phyloP scores from a whole-genome alignment of 2,888 invertebrate species.

The Drosophila demipolita region DNA sequence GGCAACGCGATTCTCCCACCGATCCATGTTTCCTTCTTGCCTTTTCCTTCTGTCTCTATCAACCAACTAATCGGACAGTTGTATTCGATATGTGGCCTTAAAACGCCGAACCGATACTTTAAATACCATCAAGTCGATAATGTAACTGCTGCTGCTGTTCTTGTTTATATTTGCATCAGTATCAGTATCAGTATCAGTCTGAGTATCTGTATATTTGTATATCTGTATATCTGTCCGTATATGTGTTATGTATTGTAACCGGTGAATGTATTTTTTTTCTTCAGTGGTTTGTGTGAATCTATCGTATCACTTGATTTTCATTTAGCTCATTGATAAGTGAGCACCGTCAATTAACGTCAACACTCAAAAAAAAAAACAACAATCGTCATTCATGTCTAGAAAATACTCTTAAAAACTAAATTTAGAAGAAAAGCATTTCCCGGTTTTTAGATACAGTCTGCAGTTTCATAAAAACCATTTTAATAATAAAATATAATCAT shows the following conservation, averaged over 20 bases:
- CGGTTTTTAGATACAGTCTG: not conserved
- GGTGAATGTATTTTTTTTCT: constrained; percentile 11
- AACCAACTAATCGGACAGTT: not conserved
- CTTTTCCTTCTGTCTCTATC: not conserved
- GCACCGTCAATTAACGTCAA: not conserved
- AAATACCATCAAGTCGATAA: constrained; percentile 8
- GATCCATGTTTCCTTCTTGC: constrained; percentile 84
- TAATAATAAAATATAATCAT: not conserved
- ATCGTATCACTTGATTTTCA: no score
- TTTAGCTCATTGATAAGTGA: not conserved
- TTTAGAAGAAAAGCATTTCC: no score
- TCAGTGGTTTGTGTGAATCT: not conserved
- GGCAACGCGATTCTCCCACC: constrained; percentile 87
- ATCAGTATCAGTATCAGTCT: no score
- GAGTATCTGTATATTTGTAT: no score
- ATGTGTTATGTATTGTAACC: not conserved
- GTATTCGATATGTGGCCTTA: not conserved
- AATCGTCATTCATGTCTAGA: not conserved
- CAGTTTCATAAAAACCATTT: not conserved
- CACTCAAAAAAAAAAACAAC: not conserved
- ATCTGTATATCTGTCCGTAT: no score
- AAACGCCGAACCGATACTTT: not conserved
- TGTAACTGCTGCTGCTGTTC: not conserved
- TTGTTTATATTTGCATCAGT: not conserved
- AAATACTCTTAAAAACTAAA: not conserved